Base-by-base conservation (phyloP, 2,113 vertebrate species). In the Heterotilapia buettikoferi region DNA sequence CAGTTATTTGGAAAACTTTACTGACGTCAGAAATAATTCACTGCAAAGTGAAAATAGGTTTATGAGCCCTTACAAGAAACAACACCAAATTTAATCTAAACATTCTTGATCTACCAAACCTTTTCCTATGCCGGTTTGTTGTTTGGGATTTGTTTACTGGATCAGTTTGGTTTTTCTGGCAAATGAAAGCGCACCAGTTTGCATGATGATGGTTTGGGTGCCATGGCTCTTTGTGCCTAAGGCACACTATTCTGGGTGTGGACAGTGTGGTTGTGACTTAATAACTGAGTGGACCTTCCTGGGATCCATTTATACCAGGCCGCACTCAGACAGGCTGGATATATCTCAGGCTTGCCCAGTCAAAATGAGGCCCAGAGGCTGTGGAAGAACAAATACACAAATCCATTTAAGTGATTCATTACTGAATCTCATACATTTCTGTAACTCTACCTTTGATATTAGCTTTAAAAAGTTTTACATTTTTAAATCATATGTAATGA, bases 241-340 rank as follows among this genome's bases (percentile, higher is more conserved):
- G 52, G 88, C 83, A 90, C 81, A 89, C 89, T 79, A 83, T 92
- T 86, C 86, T 95, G 95, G 95, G 95, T 95, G 96, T 96, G 96
- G 95, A 94, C 91, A 38, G 61, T 95, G 96, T 94, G 95, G 96
- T 90, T 92, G 79, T 89, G 92, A 93, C 87, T 94, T 96, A 95
- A 96, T 95, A 89, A 94, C 91, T 87, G 88, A 89, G 90, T 94
- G 89, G 92, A 95, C 92, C 82, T 84, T 90, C 61, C 54, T 86
- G 56, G 87, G 83, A 90, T 94, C 91, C 94, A 91, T 94, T 95
- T 95, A 92, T 91, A 94, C 68, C 84, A 89, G 61, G 82, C 88
- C 45, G 79, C 88, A 91, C 90, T 87, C 90, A 93, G 73, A 90
- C 57, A 86, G 78, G 88, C 89, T 95, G 90, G 83, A 90, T 93